Conservation (phyloP, 2,888 invertebrate genomes). For the Ormyrus rosae region DNA sequence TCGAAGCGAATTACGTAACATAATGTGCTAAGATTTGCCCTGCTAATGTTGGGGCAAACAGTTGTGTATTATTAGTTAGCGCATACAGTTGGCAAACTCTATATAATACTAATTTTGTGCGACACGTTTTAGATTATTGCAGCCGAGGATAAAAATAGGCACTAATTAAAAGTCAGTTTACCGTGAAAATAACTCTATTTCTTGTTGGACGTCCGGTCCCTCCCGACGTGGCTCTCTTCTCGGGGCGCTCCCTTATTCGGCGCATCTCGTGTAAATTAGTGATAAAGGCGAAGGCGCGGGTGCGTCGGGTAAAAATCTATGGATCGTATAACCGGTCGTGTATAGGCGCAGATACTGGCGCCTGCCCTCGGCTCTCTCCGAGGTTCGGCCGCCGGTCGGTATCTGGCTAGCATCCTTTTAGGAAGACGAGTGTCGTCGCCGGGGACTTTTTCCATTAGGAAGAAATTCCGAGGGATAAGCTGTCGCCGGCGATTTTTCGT, state of each 20-base stretch:
- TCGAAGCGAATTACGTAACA: too few relatives aligned
- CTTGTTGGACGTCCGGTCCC: neutral
- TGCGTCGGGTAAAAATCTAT: slow-evolving; percentile 38
- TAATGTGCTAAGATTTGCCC: too few relatives aligned
- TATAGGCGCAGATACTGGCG: slow-evolving; percentile 41
- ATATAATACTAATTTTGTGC: too few relatives aligned
- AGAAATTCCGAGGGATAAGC: slow-evolving; percentile 54
- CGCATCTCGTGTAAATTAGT: slow-evolving; percentile 68
- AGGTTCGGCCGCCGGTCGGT: neutral
- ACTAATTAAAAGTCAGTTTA: slow-evolving; percentile 39
- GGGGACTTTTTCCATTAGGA: slow-evolving; percentile 53
- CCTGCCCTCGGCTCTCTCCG: slow-evolving; percentile 11
- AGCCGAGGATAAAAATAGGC: too few relatives aligned
- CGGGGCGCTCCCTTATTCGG: slow-evolving; percentile 54
- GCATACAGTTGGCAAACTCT: too few relatives aligned
- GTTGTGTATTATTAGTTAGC: too few relatives aligned
- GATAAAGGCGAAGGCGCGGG: slow-evolving; percentile 62
- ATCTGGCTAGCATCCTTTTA: slow-evolving; percentile 41
- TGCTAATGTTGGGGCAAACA: too few relatives aligned
- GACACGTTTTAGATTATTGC: too few relatives aligned
- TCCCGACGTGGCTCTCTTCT: slow-evolving; percentile 7
- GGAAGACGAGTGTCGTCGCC: slow-evolving; percentile 30
- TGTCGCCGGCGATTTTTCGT: slow-evolving; percentile 40
- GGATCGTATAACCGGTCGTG: slow-evolving; percentile 44
- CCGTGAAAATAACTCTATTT: slow-evolving; percentile 5